Evolutionary conservation across 2,888 invertebrate genomes (phyloP).

Genomic region (Rhaphigaster nebulosa): DNA sequence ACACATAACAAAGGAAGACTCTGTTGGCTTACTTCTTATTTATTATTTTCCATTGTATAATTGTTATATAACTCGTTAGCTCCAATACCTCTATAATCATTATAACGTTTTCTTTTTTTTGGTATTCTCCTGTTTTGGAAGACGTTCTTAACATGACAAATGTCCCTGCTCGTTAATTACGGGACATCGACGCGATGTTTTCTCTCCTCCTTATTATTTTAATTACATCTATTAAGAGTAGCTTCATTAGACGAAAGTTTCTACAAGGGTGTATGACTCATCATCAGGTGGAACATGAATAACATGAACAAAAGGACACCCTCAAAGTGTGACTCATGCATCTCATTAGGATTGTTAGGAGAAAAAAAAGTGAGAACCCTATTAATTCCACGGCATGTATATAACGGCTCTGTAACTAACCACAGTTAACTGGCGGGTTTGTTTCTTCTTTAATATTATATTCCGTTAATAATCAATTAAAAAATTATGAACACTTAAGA

Average conservation of each 20-base stretch:
- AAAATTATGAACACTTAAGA: not conserved
- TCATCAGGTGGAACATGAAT: conserved; percentile 34
- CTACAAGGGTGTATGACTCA: conserved; percentile 15
- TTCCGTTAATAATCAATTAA: not conserved
- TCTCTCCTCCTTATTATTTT: conserved; percentile 35
- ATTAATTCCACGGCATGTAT: conserved; percentile 40
- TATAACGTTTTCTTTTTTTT: not conserved
- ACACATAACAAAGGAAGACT: not conserved
- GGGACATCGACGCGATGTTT: not conserved
- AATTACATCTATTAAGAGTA: conserved; percentile 27
- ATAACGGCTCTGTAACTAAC: not conserved
- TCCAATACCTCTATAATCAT: not conserved
- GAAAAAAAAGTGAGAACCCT: conserved; percentile 7
- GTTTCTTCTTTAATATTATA: not conserved
- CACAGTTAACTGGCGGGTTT: not conserved
- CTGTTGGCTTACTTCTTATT: not conserved
- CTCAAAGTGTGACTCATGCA: conserved; percentile 39
- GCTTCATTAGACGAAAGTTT: not conserved
- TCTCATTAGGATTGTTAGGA: conserved; percentile 37
- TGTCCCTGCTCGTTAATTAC: not conserved
- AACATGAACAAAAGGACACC: conserved; percentile 40
- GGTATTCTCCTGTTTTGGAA: not conserved
- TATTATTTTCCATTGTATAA: not conserved
- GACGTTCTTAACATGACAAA: not conserved
- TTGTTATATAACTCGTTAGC: not conserved